Conservation (phyloP, 2,888 invertebrate species). For the Troides helena region DNA sequence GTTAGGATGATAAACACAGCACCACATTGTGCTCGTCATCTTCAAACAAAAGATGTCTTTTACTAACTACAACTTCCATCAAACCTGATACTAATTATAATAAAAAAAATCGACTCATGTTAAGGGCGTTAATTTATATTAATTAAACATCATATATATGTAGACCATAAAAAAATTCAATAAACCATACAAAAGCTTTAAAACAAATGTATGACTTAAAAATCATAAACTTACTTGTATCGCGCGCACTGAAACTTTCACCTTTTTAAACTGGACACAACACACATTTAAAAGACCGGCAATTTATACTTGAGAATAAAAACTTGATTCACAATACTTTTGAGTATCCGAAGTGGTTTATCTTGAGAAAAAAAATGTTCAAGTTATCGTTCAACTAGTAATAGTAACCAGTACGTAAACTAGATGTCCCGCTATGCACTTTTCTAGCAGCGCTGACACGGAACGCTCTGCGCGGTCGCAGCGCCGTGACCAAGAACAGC, state of each 20-base stretch:
- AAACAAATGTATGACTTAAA: background rate
- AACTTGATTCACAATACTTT: background rate
- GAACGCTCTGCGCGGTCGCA: constrained; percentile 34
- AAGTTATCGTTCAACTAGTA: constrained; percentile 14
- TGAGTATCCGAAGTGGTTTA: background rate
- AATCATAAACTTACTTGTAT: constrained; percentile 7
- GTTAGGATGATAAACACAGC: too few relatives aligned
- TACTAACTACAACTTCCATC: too few relatives aligned
- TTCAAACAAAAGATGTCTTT: too few relatives aligned
- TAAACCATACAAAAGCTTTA: background rate
- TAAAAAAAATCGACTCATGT: too few relatives aligned
- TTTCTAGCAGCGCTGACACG: constrained; percentile 42
- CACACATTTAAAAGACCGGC: background rate
- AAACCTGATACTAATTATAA: too few relatives aligned
- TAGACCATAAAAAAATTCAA: background rate
- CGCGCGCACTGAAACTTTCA: background rate
- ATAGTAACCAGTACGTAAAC: constrained; percentile 31
- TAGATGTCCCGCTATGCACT: constrained; percentile 34
- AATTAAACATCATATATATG: background rate
- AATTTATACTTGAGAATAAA: background rate
- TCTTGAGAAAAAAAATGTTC: background rate
- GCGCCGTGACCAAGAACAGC: constrained; percentile 41
- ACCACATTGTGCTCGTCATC: too few relatives aligned
- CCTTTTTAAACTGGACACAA: background rate
- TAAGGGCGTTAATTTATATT: too few relatives aligned